Evolutionary conservation across 2,113 vertebrate genomes (phyloP), one percentile per base, ranked within the genome.

Genomic region (Microcebus ravelobensis): DNA sequence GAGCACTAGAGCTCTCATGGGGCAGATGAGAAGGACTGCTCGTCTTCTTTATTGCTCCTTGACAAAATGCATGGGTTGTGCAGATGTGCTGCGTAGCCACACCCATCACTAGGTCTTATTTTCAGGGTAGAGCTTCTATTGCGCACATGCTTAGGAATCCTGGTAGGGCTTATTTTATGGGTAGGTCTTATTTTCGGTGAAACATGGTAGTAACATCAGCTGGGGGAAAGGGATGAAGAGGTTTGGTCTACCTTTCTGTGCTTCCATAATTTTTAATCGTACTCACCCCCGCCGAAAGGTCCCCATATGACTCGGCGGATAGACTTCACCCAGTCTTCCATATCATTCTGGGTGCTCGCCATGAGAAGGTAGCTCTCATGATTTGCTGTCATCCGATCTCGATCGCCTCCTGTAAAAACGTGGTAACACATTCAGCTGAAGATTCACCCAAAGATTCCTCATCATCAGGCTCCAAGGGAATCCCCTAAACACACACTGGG

Each of bases 311-410:
- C 99, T 97, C 99, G 98, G 97, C 99, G 99, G 96, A 99, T 99
- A 61, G 99, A 99, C 97, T 99, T 99, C 98, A 99, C 99, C 99
- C 99, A 99, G 98, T 99, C 99, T 99, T 99, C 99, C 99, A 99
- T 99, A 98, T 99, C 99, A 99, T 99, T 99, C 99, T 99, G 99
- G 77, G 99, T 99, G 98, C 99, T 99, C 86, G 99, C 99, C 99
- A 99, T 99, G 97, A 99, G 99, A n/a, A 99, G 99, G 97, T 99
- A 99, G 0, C 99, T 99, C 98, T 99, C 99, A 99, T 99, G 99
- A 98, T 99, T 99, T 94, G 99, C 98, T 98, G 99, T 99, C 99
- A 99, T 99, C 98, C 99, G 99, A 98, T 99, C 99, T 95, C 99
- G 99, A 97, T 99, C 99, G 95, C 98, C 99, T 98, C 99, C 99